Evolutionary conservation across 2,888 invertebrate genomes (phyloP).

Genomic region (Athrips mouffetella): DNA sequence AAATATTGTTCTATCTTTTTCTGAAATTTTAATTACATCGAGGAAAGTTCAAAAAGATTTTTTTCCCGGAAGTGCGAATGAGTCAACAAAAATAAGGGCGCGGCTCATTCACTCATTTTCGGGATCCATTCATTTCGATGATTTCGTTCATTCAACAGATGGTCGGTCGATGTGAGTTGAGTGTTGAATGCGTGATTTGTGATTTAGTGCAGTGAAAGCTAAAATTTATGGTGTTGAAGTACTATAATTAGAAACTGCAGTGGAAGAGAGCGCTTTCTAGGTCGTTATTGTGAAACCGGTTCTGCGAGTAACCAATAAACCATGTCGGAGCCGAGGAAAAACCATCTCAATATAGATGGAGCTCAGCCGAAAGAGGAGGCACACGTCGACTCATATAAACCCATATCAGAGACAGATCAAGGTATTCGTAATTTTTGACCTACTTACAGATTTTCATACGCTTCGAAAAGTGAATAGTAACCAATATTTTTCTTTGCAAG

Average conservation of each 20-base stretch:
- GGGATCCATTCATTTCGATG: conserved; percentile 19
- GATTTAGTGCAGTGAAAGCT: conserved; percentile 25
- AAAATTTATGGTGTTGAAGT: conserved; percentile 32
- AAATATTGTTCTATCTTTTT: too few relatives aligned
- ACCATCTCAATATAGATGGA: conserved; percentile 65
- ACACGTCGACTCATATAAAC: conserved; percentile 73
- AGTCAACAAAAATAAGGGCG: conserved; percentile 14
- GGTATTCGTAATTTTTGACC: conserved; percentile 51
- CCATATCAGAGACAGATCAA: conserved; percentile 77
- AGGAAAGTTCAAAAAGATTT: neutral
- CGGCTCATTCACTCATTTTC: neutral
- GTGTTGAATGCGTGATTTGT: conserved; percentile 8
- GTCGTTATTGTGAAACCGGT: conserved; percentile 40
- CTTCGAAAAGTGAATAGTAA: too few relatives aligned
- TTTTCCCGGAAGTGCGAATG: neutral
- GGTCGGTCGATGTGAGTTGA: conserved; percentile 26
- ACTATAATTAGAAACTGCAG: conserved; percentile 33
- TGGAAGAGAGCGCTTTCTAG: conserved; percentile 41
- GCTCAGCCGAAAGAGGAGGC: conserved; percentile 73
- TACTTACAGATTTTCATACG: too few relatives aligned
- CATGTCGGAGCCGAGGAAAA: conserved; percentile 68
- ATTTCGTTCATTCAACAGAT: conserved; percentile 28
- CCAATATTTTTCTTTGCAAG: too few relatives aligned
- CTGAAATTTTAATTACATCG: too few relatives aligned
- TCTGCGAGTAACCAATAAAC: conserved; percentile 37